Base-by-base conservation (phyloP, 2,113 vertebrate species). In the Nesogale talazaci region DNA sequence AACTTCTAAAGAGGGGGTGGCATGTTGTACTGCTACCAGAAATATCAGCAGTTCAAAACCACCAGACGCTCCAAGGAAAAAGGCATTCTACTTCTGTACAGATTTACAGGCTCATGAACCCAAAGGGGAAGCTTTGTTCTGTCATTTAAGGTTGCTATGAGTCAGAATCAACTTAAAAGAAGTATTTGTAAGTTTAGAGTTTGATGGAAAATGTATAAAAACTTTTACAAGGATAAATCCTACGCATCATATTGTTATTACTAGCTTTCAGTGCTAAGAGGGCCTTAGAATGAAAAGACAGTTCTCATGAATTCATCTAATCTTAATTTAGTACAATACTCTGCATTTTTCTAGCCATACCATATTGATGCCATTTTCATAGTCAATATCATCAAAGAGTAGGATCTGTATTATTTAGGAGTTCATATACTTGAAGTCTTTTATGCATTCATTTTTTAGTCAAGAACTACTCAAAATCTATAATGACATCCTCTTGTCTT, bases 281-380 rank as follows among this genome's bases (percentile, higher is more conserved):
- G 80, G 76, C n/a, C 22, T 6, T n/a, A 74, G 52, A 61, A 79
- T 22, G 52, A 78, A 88, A 93, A 94, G 10, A 23, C 23, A 1
- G 11, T 17, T 17, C 42, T 94, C 31, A 72, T 69, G 83, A 56
- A 70, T 65, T 88, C 91, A 63, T 81, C 11, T 59, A 91, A 95
- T 80, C 57, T 93, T 29, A 91, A 20, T 74, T 75, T 83, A 89
- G 59, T 36, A 78, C 90, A 90, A 75, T 36, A 22, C 2, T n/a
- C 34, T 19, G 4, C 0, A 36, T 3, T 74, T 92, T 82, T n/a
- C 27, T 20, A 85, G 52, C 69, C 22, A n/a, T 40, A 34, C 12
- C n/a, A 10, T 69, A 63, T 38, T 31, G 56, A 75, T 25, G 12
- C 9, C 75, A 38, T 42, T 72, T 38, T 31, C 7, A 42, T 83